Base-by-base conservation (phyloP, 53 echinoderm and acorn worm genomes). In the Temnopleurus reevesii region DNA sequence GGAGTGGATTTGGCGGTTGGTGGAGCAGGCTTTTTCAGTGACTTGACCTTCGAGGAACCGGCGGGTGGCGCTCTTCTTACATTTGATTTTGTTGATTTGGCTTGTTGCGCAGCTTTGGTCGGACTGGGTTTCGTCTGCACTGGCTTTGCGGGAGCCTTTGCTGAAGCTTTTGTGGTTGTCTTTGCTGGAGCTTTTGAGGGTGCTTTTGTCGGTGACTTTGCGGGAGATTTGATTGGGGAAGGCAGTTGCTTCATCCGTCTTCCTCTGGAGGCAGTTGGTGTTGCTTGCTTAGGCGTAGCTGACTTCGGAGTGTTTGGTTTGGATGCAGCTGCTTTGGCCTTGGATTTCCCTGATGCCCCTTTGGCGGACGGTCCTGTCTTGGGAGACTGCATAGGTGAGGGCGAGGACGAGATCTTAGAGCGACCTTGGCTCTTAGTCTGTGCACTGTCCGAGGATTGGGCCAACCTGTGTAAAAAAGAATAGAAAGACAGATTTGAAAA, bases 1-100 rank as follows among this genome's bases (percentile, higher is more conserved):
- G 91, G 91, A 19, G 77, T 77, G 45, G 91, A 58, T 49, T 88
- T 91, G 5, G 60, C 83, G 6, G 88, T 9, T 10, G 88, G 45
- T 30, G 65, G 51, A 27, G 88, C 71, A 29, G 89, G 58, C 21
- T 87, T 91, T 53, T 91, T 91, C 9, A 77, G 55, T 51, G 85
- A 59, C 44, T 54, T 55, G 2, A 23, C 24, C 21, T 53, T 53
- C n/a, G 63, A 27, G 55, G 55, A 35, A 55, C 55, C 61, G 59
- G 85, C 31, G 27, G 57, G 66, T 47, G 29, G 89, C 30, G 24
- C 55, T 66, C 66, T 90, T 83, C 31, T 56, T 18, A 79, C 43
- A 27, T 55, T 57, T 8, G 59, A 44, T 61, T 56, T 46, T 83
- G 45, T 25, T 25, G 65, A 17, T 35, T 87, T 91, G 12, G 63